Base-by-base conservation (phyloP, 2,797 vertebrate species). In the Denticeps clupeoides region DNA sequence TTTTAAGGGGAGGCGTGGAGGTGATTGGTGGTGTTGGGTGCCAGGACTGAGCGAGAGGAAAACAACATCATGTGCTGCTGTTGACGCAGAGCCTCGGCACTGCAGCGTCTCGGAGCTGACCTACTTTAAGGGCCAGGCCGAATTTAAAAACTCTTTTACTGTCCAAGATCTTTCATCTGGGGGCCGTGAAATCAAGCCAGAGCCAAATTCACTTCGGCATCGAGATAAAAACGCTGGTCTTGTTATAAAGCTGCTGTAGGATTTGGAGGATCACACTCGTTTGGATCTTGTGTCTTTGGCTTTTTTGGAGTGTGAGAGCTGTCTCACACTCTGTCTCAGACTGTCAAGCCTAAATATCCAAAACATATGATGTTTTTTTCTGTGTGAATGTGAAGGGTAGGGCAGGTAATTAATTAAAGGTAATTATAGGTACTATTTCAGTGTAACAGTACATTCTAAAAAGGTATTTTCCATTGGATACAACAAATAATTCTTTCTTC, bases 91-190 rank as follows among this genome's bases (percentile, higher is more conserved):
- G 60, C 57, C 65, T 13, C 47, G 24, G 7, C 53, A 40, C 61
- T 70, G 25, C 70, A 2, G 19, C 48, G 58, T 48, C 65, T 63
- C 56, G 5, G 59, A 60, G 69, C 67, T 72, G 70, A 72, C 80
- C 77, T 75, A 51, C 75, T 81, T 63, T 53, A 69, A 53, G 58
- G 55, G 69, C 48, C 64, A 62, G n/a, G n/a, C n/a, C n/a, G n/a
- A n/a, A n/a, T n/a, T n/a, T n/a, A n/a, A n/a, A n/a, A n/a, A n/a
- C n/a, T n/a, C n/a, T n/a, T n/a, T n/a, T n/a, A n/a, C n/a, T n/a
- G n/a, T n/a, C n/a, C n/a, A n/a, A n/a, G n/a, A n/a, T n/a, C n/a
- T n/a, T n/a, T n/a, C n/a, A n/a, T n/a, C n/a, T 62, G 53, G 41
- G 24, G 52, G 50, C 58, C 55, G 29, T 37, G 19, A 33, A 32